Evolutionary conservation across 2,888 invertebrate genomes (phyloP).

Genomic region (Pycnomerus fuliginosus): DNA sequence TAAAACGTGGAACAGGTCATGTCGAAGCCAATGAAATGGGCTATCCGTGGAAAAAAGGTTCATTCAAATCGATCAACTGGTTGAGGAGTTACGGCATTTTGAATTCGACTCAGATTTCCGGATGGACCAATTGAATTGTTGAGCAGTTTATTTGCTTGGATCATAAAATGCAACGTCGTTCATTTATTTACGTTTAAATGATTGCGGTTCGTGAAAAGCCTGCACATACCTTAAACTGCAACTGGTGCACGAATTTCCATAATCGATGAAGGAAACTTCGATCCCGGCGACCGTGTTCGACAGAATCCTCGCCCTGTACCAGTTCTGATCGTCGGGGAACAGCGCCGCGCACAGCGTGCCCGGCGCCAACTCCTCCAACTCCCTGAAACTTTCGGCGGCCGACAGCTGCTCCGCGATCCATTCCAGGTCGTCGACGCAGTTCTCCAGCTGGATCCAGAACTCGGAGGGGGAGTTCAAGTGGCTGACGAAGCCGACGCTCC

Average conservation of each 20-base stretch:
- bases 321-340: constrained; percentile 64
- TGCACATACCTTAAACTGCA: constrained; percentile 61
- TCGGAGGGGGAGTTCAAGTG: constrained; percentile 68
- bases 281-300: constrained; percentile 57
- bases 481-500: constrained; percentile 60
- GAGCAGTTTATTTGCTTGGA: too few relatives aligned
- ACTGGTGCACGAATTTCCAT: constrained; percentile 66
- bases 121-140: too few relatives aligned
- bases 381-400: constrained; percentile 55
- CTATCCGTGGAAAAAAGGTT: too few relatives aligned
- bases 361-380: constrained; percentile 57
- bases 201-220: too few relatives aligned
- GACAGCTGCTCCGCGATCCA: constrained; percentile 61
- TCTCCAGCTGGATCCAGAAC: constrained; percentile 74
- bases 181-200: too few relatives aligned
- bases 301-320: constrained; percentile 67
- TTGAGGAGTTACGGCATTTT: too few relatives aligned
- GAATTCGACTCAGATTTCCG: too few relatives aligned
- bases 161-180: too few relatives aligned
- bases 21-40: too few relatives aligned
- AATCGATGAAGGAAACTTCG: constrained; percentile 68
- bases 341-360: constrained; percentile 66
- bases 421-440: constrained; percentile 59
- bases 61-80: too few relatives aligned
- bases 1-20: too few relatives aligned